Evolutionary conservation across 2,888 invertebrate genomes (phyloP).

Genomic region (Diplazon laetatorius): DNA sequence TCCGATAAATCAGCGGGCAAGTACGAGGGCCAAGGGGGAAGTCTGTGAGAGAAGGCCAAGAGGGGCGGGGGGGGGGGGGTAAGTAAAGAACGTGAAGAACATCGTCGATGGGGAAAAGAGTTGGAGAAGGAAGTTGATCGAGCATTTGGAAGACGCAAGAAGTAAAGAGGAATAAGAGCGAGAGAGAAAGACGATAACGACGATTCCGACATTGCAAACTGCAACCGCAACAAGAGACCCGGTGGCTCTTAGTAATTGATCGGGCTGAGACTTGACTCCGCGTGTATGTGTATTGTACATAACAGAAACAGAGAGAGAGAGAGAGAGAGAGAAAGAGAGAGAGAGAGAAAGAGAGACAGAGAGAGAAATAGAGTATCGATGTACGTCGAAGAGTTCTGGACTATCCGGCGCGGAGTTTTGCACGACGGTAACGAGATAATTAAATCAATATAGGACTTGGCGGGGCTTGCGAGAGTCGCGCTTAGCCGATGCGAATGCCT

Average conservation of each 20-base stretch:
- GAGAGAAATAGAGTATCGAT: no score
- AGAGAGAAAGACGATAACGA: constrained; percentile 54
- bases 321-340: no score
- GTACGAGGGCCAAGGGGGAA: constrained; percentile 20
- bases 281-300: constrained; percentile 36
- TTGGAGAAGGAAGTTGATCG: constrained; percentile 54
- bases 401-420: constrained; percentile 63
- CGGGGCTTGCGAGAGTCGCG: constrained; percentile 49
- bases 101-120: constrained; percentile 36
- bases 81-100: constrained; percentile 20
- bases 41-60: no score
- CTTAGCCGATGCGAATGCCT: constrained; percentile 54
- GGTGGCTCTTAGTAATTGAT: constrained; percentile 67
- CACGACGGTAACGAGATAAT: constrained; percentile 71
- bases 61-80: constrained; percentile 13
- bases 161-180: constrained; percentile 5
- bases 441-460: constrained; percentile 73
- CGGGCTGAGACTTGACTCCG: constrained; percentile 49
- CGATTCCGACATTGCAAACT: constrained; percentile 49
- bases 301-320: constrained; percentile 30
- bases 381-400: constrained; percentile 31
- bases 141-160: constrained; percentile 47
- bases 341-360: no score
- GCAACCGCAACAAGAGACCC: constrained; percentile 39
- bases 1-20: constrained; percentile 73